A percentile compares a stretch with the other conserved stretches of the same genome.
Conservation (phyloP, 2,888 invertebrate species). For the Cantharis rustica region DNA sequence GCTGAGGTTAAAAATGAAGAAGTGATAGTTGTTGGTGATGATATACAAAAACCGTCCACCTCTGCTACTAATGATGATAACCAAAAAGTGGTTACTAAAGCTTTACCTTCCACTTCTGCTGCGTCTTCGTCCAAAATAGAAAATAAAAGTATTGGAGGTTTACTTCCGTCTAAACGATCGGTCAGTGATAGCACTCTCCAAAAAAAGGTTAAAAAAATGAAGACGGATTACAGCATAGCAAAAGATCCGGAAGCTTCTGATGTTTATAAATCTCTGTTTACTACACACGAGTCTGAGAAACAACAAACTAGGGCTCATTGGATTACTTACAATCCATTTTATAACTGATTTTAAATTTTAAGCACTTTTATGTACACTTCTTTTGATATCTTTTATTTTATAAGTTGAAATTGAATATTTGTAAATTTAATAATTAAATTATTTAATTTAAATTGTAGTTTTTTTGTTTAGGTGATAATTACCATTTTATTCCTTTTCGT, state of each 20-base stretch:
- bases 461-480: too few species aligned
- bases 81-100: not conserved
- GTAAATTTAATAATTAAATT: not conserved
- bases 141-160: conserved; percentile 4
- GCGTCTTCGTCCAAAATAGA: not conserved
- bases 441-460: not conserved
- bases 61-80: not conserved
- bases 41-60: not conserved
- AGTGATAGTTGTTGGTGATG: not conserved
- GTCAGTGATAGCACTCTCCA: conserved; percentile 43
- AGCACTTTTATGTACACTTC: not conserved
- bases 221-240: conserved; percentile 83
- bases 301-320: conserved; percentile 92
- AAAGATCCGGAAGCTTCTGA: conserved; percentile 88
- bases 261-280: conserved; percentile 95
- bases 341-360: conserved; percentile 63
- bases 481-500: too few species aligned
- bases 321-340: conserved; percentile 98
- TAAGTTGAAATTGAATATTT: not conserved
- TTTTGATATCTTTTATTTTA: not conserved
- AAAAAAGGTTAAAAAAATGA: conserved; percentile 78
- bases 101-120: not conserved
- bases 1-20: not conserved
- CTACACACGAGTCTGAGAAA: conserved; percentile 84
- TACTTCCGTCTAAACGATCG: conserved; percentile 35